Base-by-base conservation (phyloP, 23 tunicate species). In the Halocynthia aurantium region DNA sequence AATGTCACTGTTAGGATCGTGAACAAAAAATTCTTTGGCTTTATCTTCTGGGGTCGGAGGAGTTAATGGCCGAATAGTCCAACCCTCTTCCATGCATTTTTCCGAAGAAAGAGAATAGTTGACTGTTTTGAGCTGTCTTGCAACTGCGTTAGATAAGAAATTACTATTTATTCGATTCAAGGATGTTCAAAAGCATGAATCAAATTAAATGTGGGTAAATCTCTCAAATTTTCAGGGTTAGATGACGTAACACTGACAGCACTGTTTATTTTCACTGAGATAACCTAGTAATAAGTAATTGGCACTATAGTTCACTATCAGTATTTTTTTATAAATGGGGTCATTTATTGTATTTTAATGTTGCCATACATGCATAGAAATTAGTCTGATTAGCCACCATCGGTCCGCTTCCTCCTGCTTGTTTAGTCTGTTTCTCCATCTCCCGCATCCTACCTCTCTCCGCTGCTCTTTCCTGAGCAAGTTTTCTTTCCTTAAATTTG, bases 41-140 rank as follows among this genome's bases (percentile, higher is more conserved):
- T 81, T 77, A 67, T 84, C 96, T 53, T 53, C 52, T 11, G 88
- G 84, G 13, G 85, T 69, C 0, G 71, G 81, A 22, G 96, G 96
- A 21, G 87, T 81, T 9, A 67, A 58, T 8, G 97, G 97, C 44
- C 79, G 77, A 12, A 90, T 70, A 8, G 97, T 90, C 97, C 97
- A 90, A 10, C 97, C 97, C 50, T 90, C 97, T 6, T 85, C 90
- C 90, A 85, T 85, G 75, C 97, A 90, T 60, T 85, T 85, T 50
- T 90, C 90, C 10, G 97, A 90, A 2, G 97, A 90, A 11, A 90
- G 57, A 5, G 90, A 72, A 56, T 90, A 90, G 80, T 85, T 90
- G 57, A 90, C 85, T 1, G 97, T 90, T 71, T 90, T 90, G 20
- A 85, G 61, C 65, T 90, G 97, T 10, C 90, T 79, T 13, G 97